Percentiles rank a stretch among this genome's conserved stretches.
Conservation (phyloP, 2,797 vertebrate genomes). For the Anabas testudineus region DNA sequence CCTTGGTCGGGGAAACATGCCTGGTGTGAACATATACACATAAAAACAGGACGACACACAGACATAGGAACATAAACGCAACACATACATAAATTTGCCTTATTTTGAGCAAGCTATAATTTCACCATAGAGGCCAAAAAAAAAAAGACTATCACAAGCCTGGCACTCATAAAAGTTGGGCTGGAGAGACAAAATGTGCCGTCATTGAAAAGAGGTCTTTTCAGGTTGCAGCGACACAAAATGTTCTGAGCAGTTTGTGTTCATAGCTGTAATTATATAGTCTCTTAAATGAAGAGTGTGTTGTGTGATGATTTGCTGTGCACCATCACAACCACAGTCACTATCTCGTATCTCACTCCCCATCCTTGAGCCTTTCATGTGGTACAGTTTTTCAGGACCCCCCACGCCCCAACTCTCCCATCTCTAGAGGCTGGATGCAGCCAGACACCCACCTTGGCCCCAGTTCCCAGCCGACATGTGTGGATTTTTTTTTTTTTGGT, state of each 20-base stretch:
- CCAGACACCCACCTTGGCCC: slow-evolving; percentile 72
- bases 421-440: slow-evolving; percentile 62
- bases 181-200: slow-evolving; percentile 31
- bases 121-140: slow-evolving; percentile 42
- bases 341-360: slow-evolving; percentile 23
- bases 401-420: not conserved
- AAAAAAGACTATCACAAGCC: slow-evolving; percentile 28
- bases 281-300: slow-evolving; percentile 12
- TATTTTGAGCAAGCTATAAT: slow-evolving; percentile 42
- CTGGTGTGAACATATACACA: slow-evolving; percentile 1
- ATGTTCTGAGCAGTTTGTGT: slow-evolving; percentile 19
- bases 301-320: not conserved
- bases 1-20: slow-evolving; percentile 49
- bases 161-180: slow-evolving; percentile 14
- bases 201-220: slow-evolving; percentile 40
- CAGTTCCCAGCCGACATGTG: slow-evolving; percentile 60
- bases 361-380: slow-evolving; percentile 44
- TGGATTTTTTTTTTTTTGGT: slow-evolving; percentile 69
- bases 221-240: slow-evolving; percentile 30
- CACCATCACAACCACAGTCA: slow-evolving; percentile 4
- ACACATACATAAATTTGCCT: slow-evolving; percentile 22
- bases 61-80: slow-evolving; percentile 26
- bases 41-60: slow-evolving; percentile 24
- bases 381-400: slow-evolving; percentile 30
- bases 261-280: slow-evolving; percentile 21